These are phyloP conservation scores for Lethenteron reissneri DNA, from an alignment of 2,113 vertebrate species.

Conservation along the genomic window DNA sequence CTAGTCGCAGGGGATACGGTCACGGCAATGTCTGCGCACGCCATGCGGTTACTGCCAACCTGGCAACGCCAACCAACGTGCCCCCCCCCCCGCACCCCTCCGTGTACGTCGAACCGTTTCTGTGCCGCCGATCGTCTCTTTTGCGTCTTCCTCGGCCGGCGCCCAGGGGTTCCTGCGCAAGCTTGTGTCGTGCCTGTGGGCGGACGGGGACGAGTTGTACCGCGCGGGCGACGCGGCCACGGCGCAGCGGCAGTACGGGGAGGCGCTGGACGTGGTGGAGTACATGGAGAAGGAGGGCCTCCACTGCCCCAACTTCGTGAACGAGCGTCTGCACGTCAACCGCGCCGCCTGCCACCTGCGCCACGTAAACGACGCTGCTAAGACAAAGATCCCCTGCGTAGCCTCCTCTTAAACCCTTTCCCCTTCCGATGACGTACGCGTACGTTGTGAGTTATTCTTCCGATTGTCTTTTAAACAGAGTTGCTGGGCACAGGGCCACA, in stretches of 20 bases:
- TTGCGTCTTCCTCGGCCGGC: background rate
- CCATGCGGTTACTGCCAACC: too few species aligned
- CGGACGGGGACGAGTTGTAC: constrained; percentile 74
- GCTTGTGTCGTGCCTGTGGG: constrained; percentile 69
- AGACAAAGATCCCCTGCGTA: too few species aligned
- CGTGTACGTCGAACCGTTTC: too few species aligned
- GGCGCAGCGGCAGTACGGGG: constrained; percentile 61
- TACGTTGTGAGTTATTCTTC: too few species aligned
- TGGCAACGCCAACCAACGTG: too few species aligned
- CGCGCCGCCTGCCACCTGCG: constrained; percentile 66
- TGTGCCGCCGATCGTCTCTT: background rate
- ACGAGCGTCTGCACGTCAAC: constrained; percentile 69
- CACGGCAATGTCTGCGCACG: too few species aligned
- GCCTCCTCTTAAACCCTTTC: too few species aligned
- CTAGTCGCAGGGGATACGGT: too few species aligned
- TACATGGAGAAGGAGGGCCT: constrained; percentile 81
- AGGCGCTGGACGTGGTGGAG: constrained; percentile 65
- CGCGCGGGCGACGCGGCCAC: constrained; percentile 51
- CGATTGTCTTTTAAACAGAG: too few species aligned
- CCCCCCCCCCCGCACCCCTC: too few species aligned
- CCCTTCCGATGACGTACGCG: too few species aligned
- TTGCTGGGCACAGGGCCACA: too few species aligned
- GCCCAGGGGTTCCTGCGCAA: constrained; percentile 59
- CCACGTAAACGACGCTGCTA: background rate
- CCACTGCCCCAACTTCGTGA: constrained; percentile 30